A percentile compares a stretch with the other conserved stretches of the same genome.
phyloP scores from a whole-genome alignment of 2,797 vertebrate genomes.

The Smutsia temminckii region DNA sequence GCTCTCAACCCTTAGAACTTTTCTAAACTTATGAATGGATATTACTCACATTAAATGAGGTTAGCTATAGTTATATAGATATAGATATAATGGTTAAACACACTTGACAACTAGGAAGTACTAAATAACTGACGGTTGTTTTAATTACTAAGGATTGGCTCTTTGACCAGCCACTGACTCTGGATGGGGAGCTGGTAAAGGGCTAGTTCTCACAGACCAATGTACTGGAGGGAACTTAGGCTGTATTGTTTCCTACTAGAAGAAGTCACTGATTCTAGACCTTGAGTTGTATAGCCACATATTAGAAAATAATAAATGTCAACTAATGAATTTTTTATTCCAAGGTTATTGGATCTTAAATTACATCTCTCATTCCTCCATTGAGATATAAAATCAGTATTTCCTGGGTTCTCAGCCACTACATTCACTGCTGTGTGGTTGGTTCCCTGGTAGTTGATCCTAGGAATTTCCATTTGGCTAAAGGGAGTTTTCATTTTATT shows the following conservation, averaged over 20 bases:
- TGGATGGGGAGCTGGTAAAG: not conserved
- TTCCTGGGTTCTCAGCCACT: not conserved
- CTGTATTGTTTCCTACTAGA: not conserved
- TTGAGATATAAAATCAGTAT: not conserved
- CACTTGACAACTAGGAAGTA: not conserved
- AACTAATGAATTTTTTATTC: not conserved
- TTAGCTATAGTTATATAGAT: too few relatives aligned
- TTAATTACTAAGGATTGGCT: not conserved
- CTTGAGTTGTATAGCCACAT: not conserved
- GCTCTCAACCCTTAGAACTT: not conserved
- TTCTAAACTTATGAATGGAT: not conserved
- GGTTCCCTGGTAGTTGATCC: not conserved
- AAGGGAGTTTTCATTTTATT: not conserved
- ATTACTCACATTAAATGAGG: not conserved
- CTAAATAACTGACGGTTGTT: not conserved
- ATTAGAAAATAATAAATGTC: not conserved
- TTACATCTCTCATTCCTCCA: not conserved
- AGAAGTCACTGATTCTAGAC: not conserved
- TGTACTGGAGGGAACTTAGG: not conserved
- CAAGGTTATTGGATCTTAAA: not conserved
- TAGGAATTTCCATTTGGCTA: not conserved
- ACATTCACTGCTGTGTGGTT: not conserved
- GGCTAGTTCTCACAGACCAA: not conserved
- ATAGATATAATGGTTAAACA: not conserved
- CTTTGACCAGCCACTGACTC: not conserved